These are phyloP conservation scores for Micoletzkya japonica DNA, from an alignment of 2,888 invertebrate species.

Conservation along the genomic window DNA sequence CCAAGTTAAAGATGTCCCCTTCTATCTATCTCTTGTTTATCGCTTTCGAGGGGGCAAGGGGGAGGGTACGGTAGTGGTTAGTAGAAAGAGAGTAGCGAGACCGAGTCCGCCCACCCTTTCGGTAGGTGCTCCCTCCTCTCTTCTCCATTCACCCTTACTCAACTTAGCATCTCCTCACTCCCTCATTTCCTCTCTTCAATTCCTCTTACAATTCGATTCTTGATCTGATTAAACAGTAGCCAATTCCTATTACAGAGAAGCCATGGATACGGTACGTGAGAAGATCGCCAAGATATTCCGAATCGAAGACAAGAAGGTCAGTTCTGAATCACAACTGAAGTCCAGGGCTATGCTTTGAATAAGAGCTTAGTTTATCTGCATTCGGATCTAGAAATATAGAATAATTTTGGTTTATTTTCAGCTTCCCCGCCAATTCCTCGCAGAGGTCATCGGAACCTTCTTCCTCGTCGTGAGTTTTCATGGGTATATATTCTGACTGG, in stretches of 20 bases:
- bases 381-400: no score
- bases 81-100: constrained; percentile 2
- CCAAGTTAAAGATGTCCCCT: constrained; percentile 13
- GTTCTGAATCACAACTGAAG: no score
- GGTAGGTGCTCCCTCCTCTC: not conserved
- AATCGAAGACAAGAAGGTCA: constrained; percentile 43
- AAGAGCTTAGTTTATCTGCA: no score
- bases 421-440: constrained; percentile 50
- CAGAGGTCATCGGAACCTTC: constrained; percentile 60
- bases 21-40: not conserved
- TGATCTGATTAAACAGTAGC: no score
- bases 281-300: constrained; percentile 40
- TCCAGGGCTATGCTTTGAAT: no score
- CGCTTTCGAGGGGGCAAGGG: no score
- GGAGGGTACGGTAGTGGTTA: no score
- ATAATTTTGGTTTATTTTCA: constrained; percentile 30
- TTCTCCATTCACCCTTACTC: not conserved
- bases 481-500: not conserved
- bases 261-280: constrained; percentile 37
- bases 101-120: constrained; percentile 9
- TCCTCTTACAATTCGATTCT: not conserved
- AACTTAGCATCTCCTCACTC: constrained; percentile 2
- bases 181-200: not conserved
- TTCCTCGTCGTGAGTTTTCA: constrained; percentile 46
- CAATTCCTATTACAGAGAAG: not conserved